Conservation (phyloP, 35 echinoderm and acorn worm species). For the Heliocidaris tuberculata region DNA sequence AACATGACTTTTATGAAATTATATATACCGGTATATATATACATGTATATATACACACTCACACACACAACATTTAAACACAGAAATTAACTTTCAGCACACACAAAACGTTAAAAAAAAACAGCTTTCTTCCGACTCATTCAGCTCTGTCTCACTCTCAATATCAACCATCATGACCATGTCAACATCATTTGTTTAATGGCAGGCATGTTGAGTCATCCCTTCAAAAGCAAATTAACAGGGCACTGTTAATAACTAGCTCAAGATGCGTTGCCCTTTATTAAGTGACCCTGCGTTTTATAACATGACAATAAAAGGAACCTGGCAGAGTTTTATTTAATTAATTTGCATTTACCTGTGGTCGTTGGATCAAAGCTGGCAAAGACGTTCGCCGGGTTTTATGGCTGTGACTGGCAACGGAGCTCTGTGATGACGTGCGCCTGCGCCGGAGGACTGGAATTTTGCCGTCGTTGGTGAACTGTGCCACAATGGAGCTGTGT, state of each 20-base stretch:
- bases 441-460: conserved; percentile 90
- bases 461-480: conserved; percentile 85
- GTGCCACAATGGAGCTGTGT: conserved; percentile 60
- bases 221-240: background rate
- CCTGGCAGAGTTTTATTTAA: background rate
- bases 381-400: conserved; percentile 94
- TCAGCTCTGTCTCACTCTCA: too few species aligned
- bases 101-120: too few species aligned
- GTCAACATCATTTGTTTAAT: too few species aligned
- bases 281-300: background rate
- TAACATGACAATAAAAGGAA: background rate
- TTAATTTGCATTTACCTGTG: conserved; percentile 56
- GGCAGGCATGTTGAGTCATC: background rate
- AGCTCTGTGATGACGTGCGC: conserved; percentile 79
- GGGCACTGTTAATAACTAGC: background rate
- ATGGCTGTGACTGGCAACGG: conserved; percentile 77
- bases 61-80: too few species aligned
- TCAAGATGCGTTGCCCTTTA: background rate
- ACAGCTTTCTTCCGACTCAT: too few species aligned
- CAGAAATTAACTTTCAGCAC: too few species aligned
- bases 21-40: too few species aligned
- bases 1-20: too few species aligned
- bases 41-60: too few species aligned
- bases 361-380: conserved; percentile 92
- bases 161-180: too few species aligned